Base-by-base conservation (phyloP, 2,888 invertebrate genomes). In the Cheilosia impressa region DNA sequence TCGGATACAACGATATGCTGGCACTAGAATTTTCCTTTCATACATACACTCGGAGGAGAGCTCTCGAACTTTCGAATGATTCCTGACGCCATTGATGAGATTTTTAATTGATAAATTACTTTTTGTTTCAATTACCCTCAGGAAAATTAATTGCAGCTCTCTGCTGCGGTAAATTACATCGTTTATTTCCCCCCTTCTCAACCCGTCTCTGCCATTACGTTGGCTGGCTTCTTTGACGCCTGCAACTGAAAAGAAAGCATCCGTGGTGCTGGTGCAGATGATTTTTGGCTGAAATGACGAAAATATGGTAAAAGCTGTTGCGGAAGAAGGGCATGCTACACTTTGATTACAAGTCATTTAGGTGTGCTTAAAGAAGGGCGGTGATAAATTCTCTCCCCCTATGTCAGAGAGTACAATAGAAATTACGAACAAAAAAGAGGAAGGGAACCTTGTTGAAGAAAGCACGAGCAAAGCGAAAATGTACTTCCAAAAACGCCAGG, bases 91-190 rank as follows among this genome's bases (percentile, higher is more conserved):
- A 71, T 85, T 80, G 84, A 85, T 85, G 84, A 71, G 80, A 66
- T 85, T 85, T 85, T 85, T 85, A 85, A 85, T 85, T 85, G 84
- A 85, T 80, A 85, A 80, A 85, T 85, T 80, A 85, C 80, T 85
- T 80, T 85, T 85, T 80, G 80, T 85, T 76, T 71, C 80, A 73
- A 79, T 80, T 79, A 85, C 79, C 84, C 84, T 60, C 65, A 60
- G 75, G 84, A 65, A 71, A 79, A 84, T 84, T 75, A 84, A 79
- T 84, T 84, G 75, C 79, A 84, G 55, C 83, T 73, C 68, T 63
- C 73, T 52, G 47, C 75, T 80, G 75, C 60, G 60, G 80, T 80
- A 71, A 80, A 76, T 85, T 80, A 80, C 80, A 66, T 71, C 84
- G 75, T 80, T 71, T 60, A 77, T 55, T 24, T 63, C 47, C 53